Evolutionary conservation across 2,113 vertebrate species (phyloP), one percentile per base, ranked within the genome.

Genomic region (Chloropsis hardwickii): DNA sequence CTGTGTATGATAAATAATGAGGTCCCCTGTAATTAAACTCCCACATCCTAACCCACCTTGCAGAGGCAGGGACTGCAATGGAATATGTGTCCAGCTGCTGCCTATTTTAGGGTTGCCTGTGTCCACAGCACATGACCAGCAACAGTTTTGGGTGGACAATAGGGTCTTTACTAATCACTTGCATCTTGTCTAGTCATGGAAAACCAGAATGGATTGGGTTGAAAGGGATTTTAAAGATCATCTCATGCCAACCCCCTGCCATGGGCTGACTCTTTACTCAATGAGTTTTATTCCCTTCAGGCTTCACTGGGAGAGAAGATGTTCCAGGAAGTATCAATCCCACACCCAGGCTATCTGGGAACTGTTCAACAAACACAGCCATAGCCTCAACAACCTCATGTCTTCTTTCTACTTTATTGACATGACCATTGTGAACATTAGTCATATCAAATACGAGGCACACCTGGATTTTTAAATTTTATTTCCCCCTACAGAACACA

Each of bases 131-230:
- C 4, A 8, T 1, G 13, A 10, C 47, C 20, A 40, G 28, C 9
- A 6, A 0, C 1, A 1, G 12, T 37, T 39, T 37, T 27, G 54
- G 20, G 48, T 12, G 28, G 48, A 27, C 39, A n/a, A 1, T 0
- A 11, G 20, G 6, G 25, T 18, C 27, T 62, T 98, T 14, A 50
- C 22, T 1, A 1, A 11, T 21, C 19, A 2, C 18, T n/a, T 57
- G 11, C 13, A 56, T 47, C 1, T 8, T 14, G 4, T 21, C 47
- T 13, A 6, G 4, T 22, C 70, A 35, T 35, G 45, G 29, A 67
- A 67, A 15, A 29, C 20, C n/a, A 27, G n/a, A 40, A 21, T 18
- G 20, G 39, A 29, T 25, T 60, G 45, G 11, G 24, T 15, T 82
- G 53, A 66, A 66, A 67, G 19, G 24, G 15, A 60, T 28, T 28